Conservation (phyloP, 1,140 invertebrate species). For the Antheraea mylitta region DNA sequence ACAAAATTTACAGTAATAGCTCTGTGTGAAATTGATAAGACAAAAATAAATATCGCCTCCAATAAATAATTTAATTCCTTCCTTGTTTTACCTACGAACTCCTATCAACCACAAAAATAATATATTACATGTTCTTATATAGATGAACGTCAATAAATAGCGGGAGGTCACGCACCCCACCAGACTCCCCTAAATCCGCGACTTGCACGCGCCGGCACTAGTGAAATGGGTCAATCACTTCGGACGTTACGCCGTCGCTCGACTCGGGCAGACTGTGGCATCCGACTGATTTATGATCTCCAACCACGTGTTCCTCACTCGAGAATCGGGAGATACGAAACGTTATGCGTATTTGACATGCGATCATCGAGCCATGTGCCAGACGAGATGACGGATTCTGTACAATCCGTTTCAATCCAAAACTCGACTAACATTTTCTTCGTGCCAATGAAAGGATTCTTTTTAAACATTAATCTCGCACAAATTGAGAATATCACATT, state of each 20-base stretch:
- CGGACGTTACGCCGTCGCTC: neutral
- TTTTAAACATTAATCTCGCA: no score
- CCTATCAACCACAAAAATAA: neutral
- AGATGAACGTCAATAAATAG: neutral
- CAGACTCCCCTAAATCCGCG: conserved; percentile 1
- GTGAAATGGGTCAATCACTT: conserved; percentile 4
- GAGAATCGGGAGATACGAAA: neutral
- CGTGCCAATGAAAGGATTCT: neutral
- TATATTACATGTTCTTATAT: neutral
- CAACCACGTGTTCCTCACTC: neutral
- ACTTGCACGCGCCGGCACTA: conserved; percentile 1
- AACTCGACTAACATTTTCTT: neutral
- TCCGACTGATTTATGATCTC: conserved; percentile 7
- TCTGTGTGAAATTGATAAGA: no score
- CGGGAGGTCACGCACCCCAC: conserved; percentile 7
- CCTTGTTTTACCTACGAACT: no score
- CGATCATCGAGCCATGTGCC: neutral
- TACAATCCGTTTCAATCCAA: neutral
- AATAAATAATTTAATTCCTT: no score
- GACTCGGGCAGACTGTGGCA: conserved; percentile 2
- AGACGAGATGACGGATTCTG: neutral
- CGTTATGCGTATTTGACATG: neutral
- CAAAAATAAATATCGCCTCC: no score
- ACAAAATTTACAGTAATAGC: no score
- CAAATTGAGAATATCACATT: no score